Percentiles rank a stretch among this genome's conserved stretches.
Evolutionary conservation across 2,113 vertebrate genomes (phyloP).

Genomic region (Varanus salvator): DNA sequence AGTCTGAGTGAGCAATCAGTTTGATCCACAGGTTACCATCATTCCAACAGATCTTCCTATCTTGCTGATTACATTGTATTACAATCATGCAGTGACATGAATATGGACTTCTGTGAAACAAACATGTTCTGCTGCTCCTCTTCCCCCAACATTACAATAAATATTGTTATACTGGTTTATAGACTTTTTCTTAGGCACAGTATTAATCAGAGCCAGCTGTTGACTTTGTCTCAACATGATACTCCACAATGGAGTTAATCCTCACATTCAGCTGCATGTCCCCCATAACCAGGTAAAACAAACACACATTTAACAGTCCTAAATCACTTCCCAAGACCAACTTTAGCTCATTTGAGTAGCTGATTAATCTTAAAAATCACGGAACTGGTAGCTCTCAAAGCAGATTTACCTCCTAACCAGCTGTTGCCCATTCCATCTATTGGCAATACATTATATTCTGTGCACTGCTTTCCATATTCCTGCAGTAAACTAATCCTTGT

Average conservation of each 20-base stretch:
- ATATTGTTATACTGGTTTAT: neutral
- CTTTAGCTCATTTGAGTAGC: neutral
- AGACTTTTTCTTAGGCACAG: neutral
- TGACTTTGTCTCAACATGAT: neutral
- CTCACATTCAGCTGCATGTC: neutral
- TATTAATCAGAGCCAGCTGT: neutral
- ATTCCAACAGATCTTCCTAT: too few relatives aligned
- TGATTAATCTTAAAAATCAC: too few relatives aligned
- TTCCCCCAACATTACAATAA: neutral
- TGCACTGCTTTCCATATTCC: too few relatives aligned
- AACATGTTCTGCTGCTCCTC: neutral
- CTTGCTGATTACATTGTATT: neutral
- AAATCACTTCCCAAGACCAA: neutral
- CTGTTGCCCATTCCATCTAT: too few relatives aligned
- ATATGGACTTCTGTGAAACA: neutral
- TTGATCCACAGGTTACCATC: too few relatives aligned
- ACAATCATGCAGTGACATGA: neutral
- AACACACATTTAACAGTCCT: neutral
- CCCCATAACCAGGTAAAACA: neutral
- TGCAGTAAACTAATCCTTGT: too few relatives aligned
- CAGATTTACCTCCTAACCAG: too few relatives aligned
- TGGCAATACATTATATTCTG: too few relatives aligned
- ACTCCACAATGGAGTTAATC: neutral
- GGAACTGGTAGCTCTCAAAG: too few relatives aligned
- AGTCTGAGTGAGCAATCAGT: too few relatives aligned